phyloP scores from a whole-genome alignment of 2,888 invertebrate species.

The Drepana falcataria region DNA sequence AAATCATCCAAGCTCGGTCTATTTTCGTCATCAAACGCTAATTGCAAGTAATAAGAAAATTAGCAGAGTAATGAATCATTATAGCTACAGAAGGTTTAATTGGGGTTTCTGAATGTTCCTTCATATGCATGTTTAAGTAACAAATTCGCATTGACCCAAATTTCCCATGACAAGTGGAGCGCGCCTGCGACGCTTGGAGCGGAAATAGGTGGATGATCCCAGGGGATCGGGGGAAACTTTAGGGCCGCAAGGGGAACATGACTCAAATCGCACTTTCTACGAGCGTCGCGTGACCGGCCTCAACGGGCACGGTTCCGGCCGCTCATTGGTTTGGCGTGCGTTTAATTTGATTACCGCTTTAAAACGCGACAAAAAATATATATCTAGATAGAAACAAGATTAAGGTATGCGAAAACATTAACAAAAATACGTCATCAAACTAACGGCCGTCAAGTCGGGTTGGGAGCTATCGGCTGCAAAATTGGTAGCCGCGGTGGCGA shows the following conservation, averaged over 20 bases:
- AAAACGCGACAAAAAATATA: not conserved
- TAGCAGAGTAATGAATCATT: too few relatives aligned
- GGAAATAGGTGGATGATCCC: conserved; percentile 58
- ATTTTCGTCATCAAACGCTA: too few relatives aligned
- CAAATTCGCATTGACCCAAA: conserved; percentile 67
- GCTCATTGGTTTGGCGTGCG: conserved; percentile 4
- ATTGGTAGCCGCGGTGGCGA: too few relatives aligned
- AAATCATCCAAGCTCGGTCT: too few relatives aligned
- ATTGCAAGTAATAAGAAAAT: too few relatives aligned
- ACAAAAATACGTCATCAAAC: too few relatives aligned
- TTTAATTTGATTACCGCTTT: not conserved
- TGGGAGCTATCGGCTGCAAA: too few relatives aligned
- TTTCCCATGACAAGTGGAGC: conserved; percentile 53
- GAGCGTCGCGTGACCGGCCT: conserved; percentile 5
- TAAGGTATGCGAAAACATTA: too few relatives aligned
- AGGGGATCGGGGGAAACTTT: conserved; percentile 44
- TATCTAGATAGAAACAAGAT: too few relatives aligned
- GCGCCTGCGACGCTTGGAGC: conserved; percentile 33
- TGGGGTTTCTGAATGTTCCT: too few relatives aligned
- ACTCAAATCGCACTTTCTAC: conserved; percentile 24
- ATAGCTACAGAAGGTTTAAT: conserved; percentile 28
- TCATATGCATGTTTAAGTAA: conserved; percentile 49
- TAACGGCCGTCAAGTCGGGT: too few relatives aligned
- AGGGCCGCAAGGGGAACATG: conserved; percentile 42
- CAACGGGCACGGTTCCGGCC: conserved; percentile 6